These are phyloP conservation scores for Numida meleagris DNA, from an alignment of 2,113 vertebrate genomes.

Conservation along the genomic window DNA sequence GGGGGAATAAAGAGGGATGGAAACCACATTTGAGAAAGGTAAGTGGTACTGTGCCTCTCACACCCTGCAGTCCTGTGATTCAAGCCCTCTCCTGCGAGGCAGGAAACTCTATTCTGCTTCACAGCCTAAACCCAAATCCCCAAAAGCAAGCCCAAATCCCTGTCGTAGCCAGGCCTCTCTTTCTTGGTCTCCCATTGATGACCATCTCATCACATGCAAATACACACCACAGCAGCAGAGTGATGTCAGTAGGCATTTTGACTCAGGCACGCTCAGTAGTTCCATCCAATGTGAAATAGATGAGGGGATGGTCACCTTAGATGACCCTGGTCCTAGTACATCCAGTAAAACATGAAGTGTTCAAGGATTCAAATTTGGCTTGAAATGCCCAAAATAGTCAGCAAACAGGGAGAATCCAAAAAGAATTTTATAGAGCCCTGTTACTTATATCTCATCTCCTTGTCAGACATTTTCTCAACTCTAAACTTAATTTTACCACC, in stretches of 20 bases:
- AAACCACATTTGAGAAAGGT: background rate
- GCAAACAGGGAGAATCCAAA: background rate
- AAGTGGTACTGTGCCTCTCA: background rate
- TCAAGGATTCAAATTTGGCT: background rate
- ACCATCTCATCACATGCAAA: background rate
- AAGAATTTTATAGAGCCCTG: background rate
- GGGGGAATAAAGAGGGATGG: background rate
- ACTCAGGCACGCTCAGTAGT: background rate
- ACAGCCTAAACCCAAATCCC: background rate
- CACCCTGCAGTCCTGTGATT: background rate
- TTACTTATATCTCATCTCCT: background rate
- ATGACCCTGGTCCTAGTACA: background rate
- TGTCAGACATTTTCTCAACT: conserved; percentile 16
- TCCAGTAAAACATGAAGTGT: background rate
- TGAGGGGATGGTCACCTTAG: background rate
- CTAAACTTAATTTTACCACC: conserved; percentile 21
- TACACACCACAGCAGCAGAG: background rate
- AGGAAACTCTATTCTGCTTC: conserved; percentile 9
- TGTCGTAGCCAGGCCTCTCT: background rate
- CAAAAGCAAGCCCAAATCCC: background rate
- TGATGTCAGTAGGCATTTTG: background rate
- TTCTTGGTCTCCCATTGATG: background rate
- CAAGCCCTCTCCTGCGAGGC: background rate
- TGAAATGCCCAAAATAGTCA: background rate
- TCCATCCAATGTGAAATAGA: background rate